These are phyloP conservation scores for Cynocephalus volans DNA, from an alignment of 2,113 vertebrate genomes.

Conservation along the genomic window DNA sequence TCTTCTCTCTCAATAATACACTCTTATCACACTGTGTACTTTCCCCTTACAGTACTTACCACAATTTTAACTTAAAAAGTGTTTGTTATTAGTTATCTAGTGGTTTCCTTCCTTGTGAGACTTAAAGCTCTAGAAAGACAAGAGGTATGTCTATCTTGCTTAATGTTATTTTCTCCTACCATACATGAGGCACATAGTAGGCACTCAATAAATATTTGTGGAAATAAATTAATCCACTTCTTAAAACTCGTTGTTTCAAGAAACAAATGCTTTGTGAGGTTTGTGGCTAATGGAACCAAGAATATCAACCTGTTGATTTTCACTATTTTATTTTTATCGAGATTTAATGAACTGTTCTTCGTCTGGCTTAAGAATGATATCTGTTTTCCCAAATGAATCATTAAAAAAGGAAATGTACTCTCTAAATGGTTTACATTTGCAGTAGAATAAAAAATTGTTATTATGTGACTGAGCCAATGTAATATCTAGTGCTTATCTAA, in stretches of 20 bases:
- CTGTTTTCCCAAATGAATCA: slow-evolving; percentile 54
- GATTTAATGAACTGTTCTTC: neutral
- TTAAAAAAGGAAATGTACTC: slow-evolving; percentile 59
- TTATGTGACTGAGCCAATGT: slow-evolving; percentile 61
- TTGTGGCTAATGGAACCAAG: neutral
- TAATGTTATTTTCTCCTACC: neutral
- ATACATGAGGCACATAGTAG: neutral
- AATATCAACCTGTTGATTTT: neutral
- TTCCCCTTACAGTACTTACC: neutral
- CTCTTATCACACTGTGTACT: neutral
- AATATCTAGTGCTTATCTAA: slow-evolving; percentile 68
- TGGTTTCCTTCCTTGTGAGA: slow-evolving; percentile 1
- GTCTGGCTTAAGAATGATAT: neutral
- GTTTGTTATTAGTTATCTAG: neutral
- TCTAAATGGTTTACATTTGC: slow-evolving; percentile 62
- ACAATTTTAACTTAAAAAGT: neutral
- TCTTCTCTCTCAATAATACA: neutral
- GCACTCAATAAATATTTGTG: neutral
- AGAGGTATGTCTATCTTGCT: neutral
- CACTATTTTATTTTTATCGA: neutral
- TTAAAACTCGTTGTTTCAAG: slow-evolving; percentile 1
- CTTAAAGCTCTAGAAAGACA: neutral
- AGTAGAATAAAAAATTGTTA: slow-evolving; percentile 50
- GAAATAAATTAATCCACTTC: neutral
- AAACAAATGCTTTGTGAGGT: neutral